A percentile compares a stretch with the other conserved stretches of the same genome.
Conservation (phyloP, 2,113 vertebrate species). For the Malurus elegans region DNA sequence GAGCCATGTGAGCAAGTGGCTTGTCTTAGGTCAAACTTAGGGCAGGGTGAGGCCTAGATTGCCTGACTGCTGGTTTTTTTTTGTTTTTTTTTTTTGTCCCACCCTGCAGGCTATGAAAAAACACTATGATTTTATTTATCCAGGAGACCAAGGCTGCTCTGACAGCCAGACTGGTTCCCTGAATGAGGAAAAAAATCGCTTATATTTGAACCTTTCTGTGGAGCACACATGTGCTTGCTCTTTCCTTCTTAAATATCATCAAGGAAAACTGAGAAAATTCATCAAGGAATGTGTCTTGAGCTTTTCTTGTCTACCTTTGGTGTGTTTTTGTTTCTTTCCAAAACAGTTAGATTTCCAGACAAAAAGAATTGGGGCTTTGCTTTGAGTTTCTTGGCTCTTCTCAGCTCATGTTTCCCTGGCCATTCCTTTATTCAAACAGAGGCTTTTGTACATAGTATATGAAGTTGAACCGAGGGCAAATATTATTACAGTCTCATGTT, state of each 20-base stretch:
- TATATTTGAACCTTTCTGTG: not conserved
- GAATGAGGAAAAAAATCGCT: not conserved
- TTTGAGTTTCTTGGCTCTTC: constrained; percentile 56
- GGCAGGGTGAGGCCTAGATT: not conserved
- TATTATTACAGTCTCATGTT: constrained; percentile 62
- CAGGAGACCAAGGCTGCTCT: not conserved
- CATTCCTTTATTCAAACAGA: constrained; percentile 38
- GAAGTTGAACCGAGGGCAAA: constrained; percentile 60
- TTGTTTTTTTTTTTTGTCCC: not conserved
- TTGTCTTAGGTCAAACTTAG: not conserved
- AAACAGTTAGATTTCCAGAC: constrained; percentile 41
- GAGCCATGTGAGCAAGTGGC: not conserved
- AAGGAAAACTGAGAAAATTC: constrained; percentile 3
- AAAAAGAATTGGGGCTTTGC: constrained; percentile 6
- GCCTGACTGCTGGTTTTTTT: not conserved
- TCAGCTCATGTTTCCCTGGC: not conserved
- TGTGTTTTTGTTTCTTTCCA: constrained; percentile 51
- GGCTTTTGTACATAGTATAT: constrained; percentile 46
- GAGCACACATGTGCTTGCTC: not conserved
- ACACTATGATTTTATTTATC: not conserved
- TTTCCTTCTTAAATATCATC: not conserved
- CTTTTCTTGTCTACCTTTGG: not conserved
- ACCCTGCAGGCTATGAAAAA: not conserved
- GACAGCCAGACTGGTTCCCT: not conserved
- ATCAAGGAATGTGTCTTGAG: not conserved